Conservation (phyloP, 2,797 vertebrate genomes). For the Graptemys geographica region DNA sequence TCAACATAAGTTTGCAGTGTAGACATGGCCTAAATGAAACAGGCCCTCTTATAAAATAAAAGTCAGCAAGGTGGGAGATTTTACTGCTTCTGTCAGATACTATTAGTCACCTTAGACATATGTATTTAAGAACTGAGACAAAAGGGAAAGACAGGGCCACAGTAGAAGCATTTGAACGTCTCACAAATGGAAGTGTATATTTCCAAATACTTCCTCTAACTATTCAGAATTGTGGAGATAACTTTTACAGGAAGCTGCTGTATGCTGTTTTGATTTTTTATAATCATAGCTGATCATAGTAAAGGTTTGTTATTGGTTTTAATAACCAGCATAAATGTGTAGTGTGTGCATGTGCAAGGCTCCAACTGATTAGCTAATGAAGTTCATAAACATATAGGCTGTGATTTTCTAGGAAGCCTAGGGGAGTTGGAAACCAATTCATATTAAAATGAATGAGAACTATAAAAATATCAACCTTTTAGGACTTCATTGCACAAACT, state of each 20-base stretch:
- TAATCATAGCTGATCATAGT: not conserved
- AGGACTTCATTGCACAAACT: not conserved
- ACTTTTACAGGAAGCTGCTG: slow-evolving; percentile 33
- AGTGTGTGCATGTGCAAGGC: not conserved
- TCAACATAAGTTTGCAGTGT: not conserved
- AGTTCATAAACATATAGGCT: not conserved
- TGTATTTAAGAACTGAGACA: not conserved
- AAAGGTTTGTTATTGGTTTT: not conserved
- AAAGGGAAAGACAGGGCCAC: slow-evolving; percentile 10
- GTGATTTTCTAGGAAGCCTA: not conserved
- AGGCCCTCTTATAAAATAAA: not conserved
- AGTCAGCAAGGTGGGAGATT: not conserved
- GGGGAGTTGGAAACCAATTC: not conserved
- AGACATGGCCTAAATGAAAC: slow-evolving; percentile 7
- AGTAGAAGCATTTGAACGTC: slow-evolving; percentile 3
- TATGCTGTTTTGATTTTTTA: slow-evolving; percentile 24
- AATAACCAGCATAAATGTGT: not conserved
- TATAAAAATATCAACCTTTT: not conserved
- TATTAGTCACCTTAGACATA: not conserved
- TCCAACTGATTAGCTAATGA: not conserved
- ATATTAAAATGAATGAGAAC: not conserved
- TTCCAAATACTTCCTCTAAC: not conserved
- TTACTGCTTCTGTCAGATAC: not conserved
- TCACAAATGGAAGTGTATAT: slow-evolving; percentile 49
- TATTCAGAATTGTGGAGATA: slow-evolving; percentile 20